Evolutionary conservation across 2,888 invertebrate genomes (phyloP), one percentile per base, ranked within the genome.

Genomic region (Mimas tiliae): DNA sequence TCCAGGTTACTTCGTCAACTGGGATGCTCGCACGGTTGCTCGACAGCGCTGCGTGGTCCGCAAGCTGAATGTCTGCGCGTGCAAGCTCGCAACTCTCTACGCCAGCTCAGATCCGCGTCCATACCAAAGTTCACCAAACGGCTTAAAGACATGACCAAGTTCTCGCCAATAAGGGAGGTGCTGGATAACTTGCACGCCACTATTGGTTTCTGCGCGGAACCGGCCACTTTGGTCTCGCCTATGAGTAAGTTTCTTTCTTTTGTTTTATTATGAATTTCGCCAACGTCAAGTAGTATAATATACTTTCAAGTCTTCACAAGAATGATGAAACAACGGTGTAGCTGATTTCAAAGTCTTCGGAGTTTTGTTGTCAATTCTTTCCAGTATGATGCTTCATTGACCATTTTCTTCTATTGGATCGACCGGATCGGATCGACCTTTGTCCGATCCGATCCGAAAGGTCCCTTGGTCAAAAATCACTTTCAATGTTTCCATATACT

Each of bases 141-240:
- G n/a, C 80, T 95, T 38, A 94, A 96, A 68, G 96, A 96, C 71
- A 96, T 98, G 94, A 96, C 98, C 0, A 95, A 95, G 72, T 95
- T 95, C 1, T 95, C 97, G 38, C 96, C 97, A 0, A 94, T 99
- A 42, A 94, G 96, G 19, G 98, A 98, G 71, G 95, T 98, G 9
- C 91, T 99, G 66, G 99, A 99, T 81, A 97, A 99, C 81, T 96
- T 99, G 70, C 99, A 99, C 86, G 96, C 99, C 0, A 97, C 98
- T 76, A 96, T 99, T 64, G 99, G 99, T 7, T 99, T 98, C 88
- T 99, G 99, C 67, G 95, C 97, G 48, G 99, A 99, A 87, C 98
- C 98, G 12, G 95, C 96, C 71, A 96, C 97, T 9, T 92, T 98
- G 75, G 94, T 98, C 21, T 98, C 98, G 34, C 98, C 98, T 45